Conservation (phyloP, 92 coral and sea anemone species). For the Hydrozoanthus gracilis region DNA sequence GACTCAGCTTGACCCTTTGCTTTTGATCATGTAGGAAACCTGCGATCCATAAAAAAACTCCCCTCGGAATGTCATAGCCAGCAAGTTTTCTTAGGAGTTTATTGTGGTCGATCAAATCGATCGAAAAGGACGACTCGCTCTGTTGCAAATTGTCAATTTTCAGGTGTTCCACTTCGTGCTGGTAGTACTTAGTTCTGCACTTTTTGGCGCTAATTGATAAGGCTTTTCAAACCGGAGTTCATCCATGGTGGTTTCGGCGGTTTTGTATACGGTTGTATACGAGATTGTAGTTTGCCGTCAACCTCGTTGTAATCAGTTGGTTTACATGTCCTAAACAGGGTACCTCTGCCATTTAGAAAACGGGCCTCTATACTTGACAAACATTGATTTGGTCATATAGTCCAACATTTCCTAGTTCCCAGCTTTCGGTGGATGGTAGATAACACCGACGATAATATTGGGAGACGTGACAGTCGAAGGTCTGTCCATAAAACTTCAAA, state of each 20-base stretch:
- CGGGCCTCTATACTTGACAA: constrained; percentile 50
- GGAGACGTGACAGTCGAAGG: constrained; percentile 61
- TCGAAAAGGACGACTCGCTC: too few species aligned
- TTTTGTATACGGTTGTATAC: too few species aligned
- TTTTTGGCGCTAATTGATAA: too few species aligned
- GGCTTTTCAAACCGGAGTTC: too few species aligned
- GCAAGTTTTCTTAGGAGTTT: too few species aligned
- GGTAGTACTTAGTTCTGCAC: too few species aligned
- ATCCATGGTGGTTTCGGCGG: too few species aligned
- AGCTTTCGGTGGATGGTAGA: constrained; percentile 61
- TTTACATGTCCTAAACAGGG: constrained; percentile 64
- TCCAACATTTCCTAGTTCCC: constrained; percentile 49
- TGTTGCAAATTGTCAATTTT: too few species aligned
- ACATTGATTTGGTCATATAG: constrained; percentile 45
- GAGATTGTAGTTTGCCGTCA: constrained; percentile 58
- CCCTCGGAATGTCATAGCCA: too few species aligned
- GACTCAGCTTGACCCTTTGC: neutral
- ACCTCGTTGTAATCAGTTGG: constrained; percentile 52
- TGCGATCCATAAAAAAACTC: neutral
- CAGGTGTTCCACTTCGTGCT: too few species aligned
- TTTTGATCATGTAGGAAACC: neutral
- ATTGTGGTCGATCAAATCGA: too few species aligned
- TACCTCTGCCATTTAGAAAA: constrained; percentile 8
- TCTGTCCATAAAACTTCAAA: constrained; percentile 65
- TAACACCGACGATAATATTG: constrained; percentile 51